Evolutionary conservation across 2,888 invertebrate genomes (phyloP), one percentile per base, ranked within the genome.

Genomic region (Pterostichus madidus): DNA sequence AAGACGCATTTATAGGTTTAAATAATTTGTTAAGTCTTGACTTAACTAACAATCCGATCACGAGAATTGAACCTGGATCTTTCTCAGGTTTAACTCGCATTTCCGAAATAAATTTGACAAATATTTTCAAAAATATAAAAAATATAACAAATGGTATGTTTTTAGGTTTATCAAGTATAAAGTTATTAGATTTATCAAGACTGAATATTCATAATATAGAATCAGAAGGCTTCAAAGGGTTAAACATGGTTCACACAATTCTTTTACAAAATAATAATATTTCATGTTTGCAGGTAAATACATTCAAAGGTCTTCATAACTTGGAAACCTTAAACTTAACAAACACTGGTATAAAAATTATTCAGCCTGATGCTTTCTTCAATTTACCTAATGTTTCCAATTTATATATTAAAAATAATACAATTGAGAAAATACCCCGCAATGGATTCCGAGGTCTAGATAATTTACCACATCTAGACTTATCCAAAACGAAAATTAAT

Each of bases 1-100:
- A 61, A 32, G 2, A 61, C n/a, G 10, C 35, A 32, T 61, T 61
- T 32, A 0, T 32, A 61, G 61, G 61, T 10, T 61, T 61, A n/a
- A n/a, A n/a, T 4, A 1, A 4, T 13, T 64, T 64, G 6, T 1
- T 0, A 4, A 32, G 5, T n/a, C 64, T 64, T 4, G 13, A 13
- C n/a, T 13, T 64, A 6, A 13, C 13, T n/a, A 6, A 39, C 4
- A 64, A 64, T 35, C 13, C 35, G 13, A 64, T 64, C 0, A 4
- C 1, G 0, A 64, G 3, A 32, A 61, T 64, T 31, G 64, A 64
- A 4, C 39, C 64, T 0, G 31, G 32, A 10, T 0, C 64, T 3
- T 64, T 64, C 13, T 8, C 11, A 13, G 31, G n/a, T n/a, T 64
- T 64, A 13, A 17, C 3, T 4, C 10, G 10, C 11, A 0, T 59